phyloP scores from a whole-genome alignment of 2,113 vertebrate species.

The Alaudala cheleensis region DNA sequence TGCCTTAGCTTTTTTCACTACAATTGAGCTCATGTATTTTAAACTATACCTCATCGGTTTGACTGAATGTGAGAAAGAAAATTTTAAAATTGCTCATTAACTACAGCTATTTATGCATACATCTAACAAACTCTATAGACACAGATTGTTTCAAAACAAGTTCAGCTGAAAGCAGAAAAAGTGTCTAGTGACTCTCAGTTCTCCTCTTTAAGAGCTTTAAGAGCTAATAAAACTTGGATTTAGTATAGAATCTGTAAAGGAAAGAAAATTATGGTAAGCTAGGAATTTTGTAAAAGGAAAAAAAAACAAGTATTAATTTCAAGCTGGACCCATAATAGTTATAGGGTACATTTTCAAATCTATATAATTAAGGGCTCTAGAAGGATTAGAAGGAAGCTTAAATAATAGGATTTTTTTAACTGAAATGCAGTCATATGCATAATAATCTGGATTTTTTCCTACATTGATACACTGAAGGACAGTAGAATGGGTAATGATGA shows the following conservation, averaged over 20 bases:
- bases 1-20: background rate
- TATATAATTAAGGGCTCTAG: constrained; percentile 66
- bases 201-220: background rate
- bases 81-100: background rate
- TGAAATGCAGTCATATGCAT: constrained; percentile 16
- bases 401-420: constrained; percentile 48
- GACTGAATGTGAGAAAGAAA: background rate
- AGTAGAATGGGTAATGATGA: background rate
- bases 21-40: background rate
- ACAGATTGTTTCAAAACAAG: background rate
- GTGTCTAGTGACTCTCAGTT: background rate
- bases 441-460: constrained; percentile 55
- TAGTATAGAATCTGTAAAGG: background rate
- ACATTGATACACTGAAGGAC: background rate
- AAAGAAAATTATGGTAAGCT: background rate
- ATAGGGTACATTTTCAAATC: constrained; percentile 41
- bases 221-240: background rate
- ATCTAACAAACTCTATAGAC: background rate
- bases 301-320: constrained; percentile 49
- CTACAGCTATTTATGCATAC: background rate
- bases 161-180: background rate
- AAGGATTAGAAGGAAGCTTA: constrained; percentile 40
- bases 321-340: constrained; percentile 30
- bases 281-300: background rate
- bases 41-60: background rate